Evolutionary conservation across 2,888 invertebrate genomes (phyloP).

Genomic region (Silvanus unidentatus): DNA sequence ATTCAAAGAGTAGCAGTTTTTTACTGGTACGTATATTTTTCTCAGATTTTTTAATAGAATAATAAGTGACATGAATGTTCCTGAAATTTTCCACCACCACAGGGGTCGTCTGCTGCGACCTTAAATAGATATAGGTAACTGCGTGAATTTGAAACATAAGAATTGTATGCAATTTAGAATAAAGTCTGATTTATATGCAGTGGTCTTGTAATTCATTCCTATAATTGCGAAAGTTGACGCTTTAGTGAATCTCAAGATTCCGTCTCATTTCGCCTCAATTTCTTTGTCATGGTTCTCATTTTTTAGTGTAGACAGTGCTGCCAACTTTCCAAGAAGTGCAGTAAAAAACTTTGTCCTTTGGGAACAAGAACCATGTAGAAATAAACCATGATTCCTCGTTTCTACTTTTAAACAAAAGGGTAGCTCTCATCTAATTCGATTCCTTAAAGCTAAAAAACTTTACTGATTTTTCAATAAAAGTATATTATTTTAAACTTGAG

Average conservation of each 20-base stretch:
- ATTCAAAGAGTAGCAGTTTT: too few relatives aligned
- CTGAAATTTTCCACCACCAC: too few relatives aligned
- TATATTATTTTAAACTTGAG: background rate
- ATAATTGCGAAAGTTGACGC: conserved; percentile 42
- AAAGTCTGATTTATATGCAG: conserved; percentile 31
- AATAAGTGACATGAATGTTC: too few relatives aligned
- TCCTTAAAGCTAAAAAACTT: conserved; percentile 17
- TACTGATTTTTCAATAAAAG: conserved; percentile 19
- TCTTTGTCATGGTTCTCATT: conserved; percentile 40
- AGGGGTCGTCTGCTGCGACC: conserved; percentile 11
- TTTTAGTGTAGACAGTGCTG: conserved; percentile 33
- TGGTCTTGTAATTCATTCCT: conserved; percentile 37
- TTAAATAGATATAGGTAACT: conserved; percentile 6
- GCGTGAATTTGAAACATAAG: too few relatives aligned
- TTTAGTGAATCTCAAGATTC: conserved; percentile 36
- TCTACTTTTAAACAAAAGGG: conserved; percentile 33
- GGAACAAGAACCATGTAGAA: conserved; percentile 35
- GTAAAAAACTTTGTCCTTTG: conserved; percentile 40
- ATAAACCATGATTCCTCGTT: conserved; percentile 36
- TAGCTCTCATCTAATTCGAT: conserved; percentile 34
- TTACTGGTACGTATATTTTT: too few relatives aligned
- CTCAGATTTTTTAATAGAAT: too few relatives aligned
- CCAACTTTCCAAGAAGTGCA: conserved; percentile 37
- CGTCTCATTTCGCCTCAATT: conserved; percentile 42
- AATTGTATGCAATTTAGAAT: conserved; percentile 12